Evolutionary conservation across 2,888 invertebrate species (phyloP).

Genomic region (Elegia similella): DNA sequence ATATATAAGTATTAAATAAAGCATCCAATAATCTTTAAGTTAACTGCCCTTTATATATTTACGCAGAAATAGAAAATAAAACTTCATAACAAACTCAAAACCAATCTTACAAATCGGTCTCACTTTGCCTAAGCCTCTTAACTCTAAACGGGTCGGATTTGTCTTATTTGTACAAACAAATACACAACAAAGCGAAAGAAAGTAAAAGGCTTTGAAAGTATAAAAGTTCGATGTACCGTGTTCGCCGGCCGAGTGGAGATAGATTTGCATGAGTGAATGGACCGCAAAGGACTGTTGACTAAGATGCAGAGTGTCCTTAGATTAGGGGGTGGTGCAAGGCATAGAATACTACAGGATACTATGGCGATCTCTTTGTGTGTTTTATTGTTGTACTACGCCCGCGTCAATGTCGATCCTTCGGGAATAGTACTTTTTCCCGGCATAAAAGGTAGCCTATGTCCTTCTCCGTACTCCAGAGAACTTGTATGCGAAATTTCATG

Average conservation of each 20-base stretch:
- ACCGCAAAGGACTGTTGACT: conserved; percentile 40
- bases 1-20: too few relatives aligned
- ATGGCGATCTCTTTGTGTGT: too few relatives aligned
- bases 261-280: conserved; percentile 44
- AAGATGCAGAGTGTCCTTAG: conserved; percentile 29
- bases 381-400: too few relatives aligned
- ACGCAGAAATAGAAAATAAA: not conserved
- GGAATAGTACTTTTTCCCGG: too few relatives aligned
- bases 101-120: not conserved
- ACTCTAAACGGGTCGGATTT: conserved; percentile 6
- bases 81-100: not conserved
- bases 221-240: conserved; percentile 43
- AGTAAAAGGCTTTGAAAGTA: conserved; percentile 22
- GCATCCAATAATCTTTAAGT: too few relatives aligned
- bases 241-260: conserved; percentile 25
- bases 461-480: too few relatives aligned
- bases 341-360: not conserved
- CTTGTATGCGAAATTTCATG: too few relatives aligned
- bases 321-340: not conserved
- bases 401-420: too few relatives aligned
- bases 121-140: not conserved
- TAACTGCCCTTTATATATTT: not conserved
- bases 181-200: conserved; percentile 10
- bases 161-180: conserved; percentile 17
- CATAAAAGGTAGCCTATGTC: too few relatives aligned